These are phyloP conservation scores for Desoria tigrina DNA, from an alignment of 2,888 invertebrate genomes.

Conservation along the genomic window DNA sequence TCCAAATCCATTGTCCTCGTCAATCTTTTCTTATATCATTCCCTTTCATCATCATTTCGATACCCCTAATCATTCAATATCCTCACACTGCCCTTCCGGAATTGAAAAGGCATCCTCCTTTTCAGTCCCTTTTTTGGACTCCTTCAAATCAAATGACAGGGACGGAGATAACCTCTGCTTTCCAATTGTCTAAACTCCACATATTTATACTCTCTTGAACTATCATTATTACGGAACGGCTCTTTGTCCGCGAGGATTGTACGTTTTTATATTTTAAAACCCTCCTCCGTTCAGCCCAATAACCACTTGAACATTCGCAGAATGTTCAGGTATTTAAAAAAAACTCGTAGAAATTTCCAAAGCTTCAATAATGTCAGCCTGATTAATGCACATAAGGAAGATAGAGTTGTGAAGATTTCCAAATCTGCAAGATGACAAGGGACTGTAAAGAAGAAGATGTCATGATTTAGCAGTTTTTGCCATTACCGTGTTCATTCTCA, in stretches of 20 bases:
- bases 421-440: background rate
- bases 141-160: constrained; percentile 21
- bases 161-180: constrained; percentile 15
- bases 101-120: constrained; percentile 42
- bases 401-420: background rate
- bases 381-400: no score
- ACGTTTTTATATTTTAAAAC: no score
- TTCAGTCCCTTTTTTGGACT: background rate
- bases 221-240: background rate
- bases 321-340: no score
- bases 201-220: background rate
- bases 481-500: constrained; percentile 2
- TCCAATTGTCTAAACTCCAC: background rate
- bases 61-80: constrained; percentile 52
- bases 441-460: background rate
- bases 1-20: constrained; percentile 38
- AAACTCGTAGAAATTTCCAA: no score
- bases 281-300: no score
- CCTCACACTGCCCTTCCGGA: constrained; percentile 49
- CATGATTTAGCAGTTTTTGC: constrained; percentile 19
- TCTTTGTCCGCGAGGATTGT: background rate
- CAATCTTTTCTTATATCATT: constrained; percentile 42
- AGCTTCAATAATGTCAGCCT: no score
- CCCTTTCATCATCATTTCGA: constrained; percentile 50
- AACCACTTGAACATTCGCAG: no score